These are phyloP conservation scores for Heliocidaris tuberculata DNA, from an alignment of 35 echinoderm and acorn worm genomes.

Conservation along the genomic window DNA sequence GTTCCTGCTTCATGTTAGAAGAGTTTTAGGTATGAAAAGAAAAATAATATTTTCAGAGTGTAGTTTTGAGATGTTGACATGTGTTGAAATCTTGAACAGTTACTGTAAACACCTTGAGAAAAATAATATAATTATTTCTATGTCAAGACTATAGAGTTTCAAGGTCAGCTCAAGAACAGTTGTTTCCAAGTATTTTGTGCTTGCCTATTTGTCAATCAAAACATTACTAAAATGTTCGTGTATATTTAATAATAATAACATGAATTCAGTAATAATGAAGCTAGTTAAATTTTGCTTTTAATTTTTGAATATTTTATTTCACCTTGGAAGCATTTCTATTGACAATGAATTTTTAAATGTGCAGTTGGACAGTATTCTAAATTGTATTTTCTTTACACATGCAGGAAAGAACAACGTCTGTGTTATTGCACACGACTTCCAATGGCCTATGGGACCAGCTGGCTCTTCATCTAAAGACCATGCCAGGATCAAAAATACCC, in stretches of 20 bases:
- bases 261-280: too few species aligned
- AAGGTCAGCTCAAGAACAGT: background rate
- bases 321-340: too few species aligned
- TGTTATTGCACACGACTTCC: constrained; percentile 21
- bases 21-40: background rate
- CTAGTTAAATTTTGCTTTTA: too few species aligned
- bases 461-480: background rate
- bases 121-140: background rate
- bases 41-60: background rate
- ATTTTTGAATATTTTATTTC: too few species aligned
- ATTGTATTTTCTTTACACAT: background rate
- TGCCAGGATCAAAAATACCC: background rate
- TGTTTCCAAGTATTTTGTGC: too few species aligned
- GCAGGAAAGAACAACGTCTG: background rate
- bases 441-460: background rate
- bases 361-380: too few species aligned
- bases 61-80: background rate
- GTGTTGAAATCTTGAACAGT: background rate
- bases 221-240: background rate
- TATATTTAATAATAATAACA: background rate
- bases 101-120: background rate
- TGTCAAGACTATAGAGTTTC: background rate
- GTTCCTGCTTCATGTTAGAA: background rate
- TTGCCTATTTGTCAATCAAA: background rate
- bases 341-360: too few species aligned